Evolutionary conservation across 2,113 vertebrate genomes (phyloP).

Genomic region (Puntigrus tetrazona): DNA sequence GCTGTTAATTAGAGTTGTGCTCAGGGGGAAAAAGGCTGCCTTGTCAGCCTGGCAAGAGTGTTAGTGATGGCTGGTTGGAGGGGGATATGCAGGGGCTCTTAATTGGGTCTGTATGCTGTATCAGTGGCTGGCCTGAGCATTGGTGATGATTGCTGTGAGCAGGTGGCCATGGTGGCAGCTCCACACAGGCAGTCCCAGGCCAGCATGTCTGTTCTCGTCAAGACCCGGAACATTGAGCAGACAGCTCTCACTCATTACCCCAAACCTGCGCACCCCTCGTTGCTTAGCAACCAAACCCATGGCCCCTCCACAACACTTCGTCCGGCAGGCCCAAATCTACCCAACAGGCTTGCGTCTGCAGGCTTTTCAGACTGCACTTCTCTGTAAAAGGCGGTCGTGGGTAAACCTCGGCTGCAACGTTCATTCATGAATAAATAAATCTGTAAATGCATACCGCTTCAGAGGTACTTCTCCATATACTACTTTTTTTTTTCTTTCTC

Average conservation of each 20-base stretch:
- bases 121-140: constrained; percentile 75
- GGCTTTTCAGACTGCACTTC: constrained; percentile 50
- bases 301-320: constrained; percentile 70
- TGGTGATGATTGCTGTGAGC: constrained; percentile 78
- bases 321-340: constrained; percentile 59
- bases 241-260: constrained; percentile 76
- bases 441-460: neutral
- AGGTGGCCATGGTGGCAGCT: constrained; percentile 82
- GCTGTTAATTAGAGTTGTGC: constrained; percentile 79
- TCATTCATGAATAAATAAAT: neutral
- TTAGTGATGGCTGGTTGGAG: constrained; percentile 83
- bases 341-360: constrained; percentile 36
- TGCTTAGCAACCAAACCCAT: constrained; percentile 69
- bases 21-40: constrained; percentile 73
- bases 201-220: constrained; percentile 81
- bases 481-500: neutral
- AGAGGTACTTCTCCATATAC: neutral
- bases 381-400: constrained; percentile 42
- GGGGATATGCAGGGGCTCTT: constrained; percentile 76
- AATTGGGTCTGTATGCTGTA: constrained; percentile 83
- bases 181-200: constrained; percentile 70
- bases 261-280: constrained; percentile 65
- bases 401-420: neutral
- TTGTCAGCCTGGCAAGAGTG: constrained; percentile 81
- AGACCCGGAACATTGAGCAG: constrained; percentile 80